Evolutionary conservation across 2,113 vertebrate species (phyloP).

Genomic region (Noturus placidus): DNA sequence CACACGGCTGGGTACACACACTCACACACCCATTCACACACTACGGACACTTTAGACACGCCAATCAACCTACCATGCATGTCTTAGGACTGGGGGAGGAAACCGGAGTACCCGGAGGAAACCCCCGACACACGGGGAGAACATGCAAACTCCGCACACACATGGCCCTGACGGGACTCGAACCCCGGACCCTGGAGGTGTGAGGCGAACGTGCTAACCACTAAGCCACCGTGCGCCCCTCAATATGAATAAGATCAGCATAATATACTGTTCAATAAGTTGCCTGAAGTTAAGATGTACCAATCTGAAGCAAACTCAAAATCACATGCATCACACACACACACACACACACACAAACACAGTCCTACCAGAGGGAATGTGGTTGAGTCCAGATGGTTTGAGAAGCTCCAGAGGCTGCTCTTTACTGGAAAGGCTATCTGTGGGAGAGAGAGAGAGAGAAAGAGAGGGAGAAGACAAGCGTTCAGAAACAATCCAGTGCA

Average conservation of each 20-base stretch:
- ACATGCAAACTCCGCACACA: no score
- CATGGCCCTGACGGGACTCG: no score
- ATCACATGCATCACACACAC: background rate
- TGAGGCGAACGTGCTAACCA: no score
- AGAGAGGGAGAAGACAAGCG: conserved; percentile 15
- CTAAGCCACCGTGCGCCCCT: no score
- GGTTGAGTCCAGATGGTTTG: conserved; percentile 61
- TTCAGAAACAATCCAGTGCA: conserved; percentile 33
- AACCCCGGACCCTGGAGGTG: no score
- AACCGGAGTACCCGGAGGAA: no score
- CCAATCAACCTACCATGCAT: no score
- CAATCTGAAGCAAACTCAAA: background rate
- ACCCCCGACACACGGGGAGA: no score
- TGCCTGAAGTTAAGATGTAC: background rate
- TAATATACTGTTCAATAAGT: background rate
- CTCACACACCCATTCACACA: no score
- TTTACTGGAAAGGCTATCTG: conserved; percentile 64
- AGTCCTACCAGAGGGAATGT: conserved; percentile 64
- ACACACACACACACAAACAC: background rate
- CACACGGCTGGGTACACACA: no score
- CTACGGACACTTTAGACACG: no score
- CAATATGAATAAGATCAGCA: background rate
- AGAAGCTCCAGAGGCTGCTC: conserved; percentile 66
- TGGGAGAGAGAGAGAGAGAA: conserved; percentile 8
- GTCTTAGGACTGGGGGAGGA: no score